Evolutionary conservation across 2,888 invertebrate genomes (phyloP), one percentile per base, ranked within the genome.

Genomic region (Trichogramma dendrolimi): DNA sequence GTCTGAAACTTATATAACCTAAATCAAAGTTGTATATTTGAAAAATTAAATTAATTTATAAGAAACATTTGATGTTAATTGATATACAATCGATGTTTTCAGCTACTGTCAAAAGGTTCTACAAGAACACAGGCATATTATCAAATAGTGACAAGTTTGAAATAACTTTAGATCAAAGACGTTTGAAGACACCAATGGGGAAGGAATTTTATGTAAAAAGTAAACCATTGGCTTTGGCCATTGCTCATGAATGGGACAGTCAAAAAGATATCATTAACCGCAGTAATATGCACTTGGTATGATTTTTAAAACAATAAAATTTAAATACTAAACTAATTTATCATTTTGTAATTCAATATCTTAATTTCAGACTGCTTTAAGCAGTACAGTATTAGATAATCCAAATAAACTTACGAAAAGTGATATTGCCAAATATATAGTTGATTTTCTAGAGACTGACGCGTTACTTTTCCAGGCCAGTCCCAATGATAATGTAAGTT

Each of bases 161-260:
- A 81, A 84, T 97, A 6, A 91, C 90, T 14, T 81, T 97, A 68
- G 97, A 97, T 78, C 90, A 92, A 73, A 83, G 88, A 14, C 92
- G 93, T 75, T 79, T 97, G 14, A 95, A 95, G 80, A 97, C 97
- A 4, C 97, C 96, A 0, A 85, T 85, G 70, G 95, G 96, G 2
- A 84, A 85, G 62, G 78, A 88, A 6, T 87, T 97, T 69, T 81
- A 84, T 64, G 87, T 96, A 0, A 86, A 87, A 39, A 92, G 86
- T 79, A 94, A 97, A 80, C 87, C 92, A 0, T 81, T 99, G 56
- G 98, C 98, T 2, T 82, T 96, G 64, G 96, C 94, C 14, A 87
- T 99, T 53, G 95, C 97, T 1, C 86, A 90, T 41, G 99, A 99
- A 83, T 99, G 98, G 94, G 90, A 93, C 71, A 83, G 88, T 5